Conservation (phyloP, 2,113 vertebrate genomes). For the Vombatus ursinus region DNA sequence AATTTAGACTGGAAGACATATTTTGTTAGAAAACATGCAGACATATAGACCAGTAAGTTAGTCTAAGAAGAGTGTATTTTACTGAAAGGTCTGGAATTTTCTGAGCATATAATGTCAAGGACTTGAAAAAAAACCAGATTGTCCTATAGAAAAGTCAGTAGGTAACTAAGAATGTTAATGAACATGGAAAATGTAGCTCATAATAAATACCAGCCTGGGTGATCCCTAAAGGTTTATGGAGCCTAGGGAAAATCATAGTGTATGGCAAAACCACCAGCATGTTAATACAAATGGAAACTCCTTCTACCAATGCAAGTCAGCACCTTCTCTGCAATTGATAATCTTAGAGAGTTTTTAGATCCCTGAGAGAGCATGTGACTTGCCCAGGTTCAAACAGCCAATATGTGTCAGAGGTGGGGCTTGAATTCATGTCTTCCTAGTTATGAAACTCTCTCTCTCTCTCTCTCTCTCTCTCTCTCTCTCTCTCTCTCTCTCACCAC, state of each 20-base stretch:
- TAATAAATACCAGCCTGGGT: not conserved
- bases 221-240: not conserved
- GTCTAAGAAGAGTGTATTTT: not conserved
- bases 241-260: not conserved
- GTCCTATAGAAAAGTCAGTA: not conserved
- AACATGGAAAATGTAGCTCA: not conserved
- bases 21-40: not conserved
- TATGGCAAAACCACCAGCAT: not conserved
- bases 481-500: not conserved
- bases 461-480: not conserved
- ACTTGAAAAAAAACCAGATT: not conserved
- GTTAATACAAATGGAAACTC: not conserved
- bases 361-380: not conserved
- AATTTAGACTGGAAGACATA: not conserved
- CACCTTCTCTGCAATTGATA: not conserved
- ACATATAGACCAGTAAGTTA: not conserved
- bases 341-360: not conserved
- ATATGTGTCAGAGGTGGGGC: not conserved
- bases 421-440: not conserved
- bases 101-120: not conserved
- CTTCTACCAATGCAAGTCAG: not conserved
- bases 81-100: not conserved
- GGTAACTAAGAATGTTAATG: not conserved
- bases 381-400: not conserved
- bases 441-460: not conserved